A percentile compares a stretch with the other conserved stretches of the same genome.
Conservation (phyloP, 2,113 vertebrate genomes). For the Eubucco bourcierii region DNA sequence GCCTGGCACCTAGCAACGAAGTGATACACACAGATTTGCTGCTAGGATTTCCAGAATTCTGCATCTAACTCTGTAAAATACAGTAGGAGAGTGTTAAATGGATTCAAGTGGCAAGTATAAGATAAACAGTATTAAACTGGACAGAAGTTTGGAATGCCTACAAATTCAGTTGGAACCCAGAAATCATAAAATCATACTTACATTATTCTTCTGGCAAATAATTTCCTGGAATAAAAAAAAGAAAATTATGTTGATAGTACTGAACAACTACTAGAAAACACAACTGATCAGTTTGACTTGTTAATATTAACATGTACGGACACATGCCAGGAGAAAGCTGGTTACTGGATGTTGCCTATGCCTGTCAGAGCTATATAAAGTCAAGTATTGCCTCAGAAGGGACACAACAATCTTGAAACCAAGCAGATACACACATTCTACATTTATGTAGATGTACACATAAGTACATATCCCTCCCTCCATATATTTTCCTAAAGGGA, state of each 20-base stretch:
- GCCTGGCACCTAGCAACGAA: conserved; percentile 50
- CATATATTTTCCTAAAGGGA: background rate
- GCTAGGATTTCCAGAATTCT: conserved; percentile 24
- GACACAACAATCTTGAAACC: background rate
- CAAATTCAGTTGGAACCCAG: background rate
- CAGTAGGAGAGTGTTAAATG: background rate
- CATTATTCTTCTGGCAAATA: conserved; percentile 98
- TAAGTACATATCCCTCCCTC: background rate
- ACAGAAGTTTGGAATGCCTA: background rate
- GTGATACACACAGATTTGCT: background rate
- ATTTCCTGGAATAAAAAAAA: conserved; percentile 84
- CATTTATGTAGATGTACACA: background rate
- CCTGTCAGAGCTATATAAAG: background rate
- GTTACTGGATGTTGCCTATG: background rate
- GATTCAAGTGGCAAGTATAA: background rate
- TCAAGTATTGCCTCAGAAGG: background rate
- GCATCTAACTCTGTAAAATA: background rate
- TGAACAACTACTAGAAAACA: background rate
- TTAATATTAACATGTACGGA: background rate
- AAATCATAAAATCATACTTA: conserved; percentile 82
- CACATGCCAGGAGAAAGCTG: background rate
- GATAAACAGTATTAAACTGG: conserved; percentile 2
- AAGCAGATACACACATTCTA: background rate
- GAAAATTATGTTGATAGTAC: background rate
- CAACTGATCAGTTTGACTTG: background rate